Conservation (phyloP, 1,140 invertebrate species). For the Brachionus plicatilis region DNA sequence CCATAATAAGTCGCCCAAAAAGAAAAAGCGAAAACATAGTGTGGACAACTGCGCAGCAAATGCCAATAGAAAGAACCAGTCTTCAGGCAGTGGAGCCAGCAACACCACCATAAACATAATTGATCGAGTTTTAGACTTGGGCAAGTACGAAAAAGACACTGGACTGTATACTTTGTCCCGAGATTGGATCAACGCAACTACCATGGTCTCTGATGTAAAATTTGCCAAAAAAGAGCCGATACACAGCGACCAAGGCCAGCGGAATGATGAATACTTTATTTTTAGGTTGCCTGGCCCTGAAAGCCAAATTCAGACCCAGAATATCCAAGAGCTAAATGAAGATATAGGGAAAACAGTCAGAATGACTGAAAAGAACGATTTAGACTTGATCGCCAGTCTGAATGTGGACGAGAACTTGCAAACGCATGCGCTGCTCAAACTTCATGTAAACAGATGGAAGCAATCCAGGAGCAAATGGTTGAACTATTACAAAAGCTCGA, state of each 20-base stretch:
- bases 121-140: conserved; percentile 27
- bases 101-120: conserved; percentile 23
- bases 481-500: not conserved
- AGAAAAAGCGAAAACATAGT: not conserved
- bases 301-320: not conserved
- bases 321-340: not conserved
- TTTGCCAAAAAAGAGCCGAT: not conserved
- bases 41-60: not conserved
- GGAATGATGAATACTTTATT: not conserved
- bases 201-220: not conserved
- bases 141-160: not conserved
- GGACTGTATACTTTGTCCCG: conserved; percentile 16
- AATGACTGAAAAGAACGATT: not conserved
- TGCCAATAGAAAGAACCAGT: not conserved
- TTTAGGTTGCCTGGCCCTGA: not conserved
- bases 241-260: not conserved
- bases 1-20: not conserved
- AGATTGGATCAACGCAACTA: conserved; percentile 32
- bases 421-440: not conserved
- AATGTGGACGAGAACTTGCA: conserved; percentile 28
- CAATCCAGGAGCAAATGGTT: not conserved
- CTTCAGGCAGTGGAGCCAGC: not conserved
- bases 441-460: conserved; percentile 35
- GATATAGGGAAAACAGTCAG: not conserved
- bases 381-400: not conserved